Conservation (phyloP, 2,797 vertebrate genomes). For the Gymnothorax reevesii region DNA sequence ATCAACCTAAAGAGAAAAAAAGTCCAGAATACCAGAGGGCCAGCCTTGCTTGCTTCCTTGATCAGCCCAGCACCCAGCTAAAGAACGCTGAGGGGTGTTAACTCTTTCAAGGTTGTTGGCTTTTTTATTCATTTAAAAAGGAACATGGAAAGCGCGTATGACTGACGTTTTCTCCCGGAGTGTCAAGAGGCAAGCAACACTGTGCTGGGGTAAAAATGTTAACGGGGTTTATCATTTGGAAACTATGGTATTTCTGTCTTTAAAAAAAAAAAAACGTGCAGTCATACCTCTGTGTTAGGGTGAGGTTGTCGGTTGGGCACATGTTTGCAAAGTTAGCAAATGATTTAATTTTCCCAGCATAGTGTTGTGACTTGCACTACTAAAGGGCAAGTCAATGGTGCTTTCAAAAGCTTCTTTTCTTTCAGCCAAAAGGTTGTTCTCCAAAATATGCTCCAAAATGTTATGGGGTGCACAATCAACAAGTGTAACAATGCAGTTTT, state of each 20-base stretch:
- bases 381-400: constrained; percentile 44
- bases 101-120: not conserved
- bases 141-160: not conserved
- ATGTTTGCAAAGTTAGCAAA: not conserved
- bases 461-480: constrained; percentile 32
- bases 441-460: constrained; percentile 29
- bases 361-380: constrained; percentile 23
- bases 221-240: not conserved
- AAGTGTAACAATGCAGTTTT: constrained; percentile 13
- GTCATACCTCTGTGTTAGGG: not conserved
- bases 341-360: constrained; percentile 25
- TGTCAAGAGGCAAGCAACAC: not conserved
- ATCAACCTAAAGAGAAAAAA: not conserved
- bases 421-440: constrained; percentile 34
- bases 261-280: not conserved
- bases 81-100: not conserved
- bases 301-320: not conserved
- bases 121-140: not conserved
- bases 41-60: not conserved
- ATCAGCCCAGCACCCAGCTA: not conserved
- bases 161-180: constrained; percentile 1
- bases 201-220: not conserved
- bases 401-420: constrained; percentile 34
- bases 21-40: not conserved
- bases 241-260: not conserved